Evolutionary conservation across 2,113 vertebrate genomes (phyloP).

Genomic region (Pseudonaja textilis): DNA sequence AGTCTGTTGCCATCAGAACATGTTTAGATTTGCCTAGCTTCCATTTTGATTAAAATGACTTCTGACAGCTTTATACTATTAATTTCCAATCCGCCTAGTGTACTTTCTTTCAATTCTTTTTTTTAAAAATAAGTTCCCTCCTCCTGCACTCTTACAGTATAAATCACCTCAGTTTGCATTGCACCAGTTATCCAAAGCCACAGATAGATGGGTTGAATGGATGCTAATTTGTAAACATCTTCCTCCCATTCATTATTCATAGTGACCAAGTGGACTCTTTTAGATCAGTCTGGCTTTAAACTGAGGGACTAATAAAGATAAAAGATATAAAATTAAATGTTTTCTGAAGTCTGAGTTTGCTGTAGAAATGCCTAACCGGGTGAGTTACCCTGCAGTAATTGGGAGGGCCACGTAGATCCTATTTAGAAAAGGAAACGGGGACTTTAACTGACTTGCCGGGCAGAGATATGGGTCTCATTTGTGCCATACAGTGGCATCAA

Average conservation of each 20-base stretch:
- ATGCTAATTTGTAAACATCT: constrained; percentile 28
- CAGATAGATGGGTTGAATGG: constrained; percentile 34
- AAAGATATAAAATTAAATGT: constrained; percentile 22
- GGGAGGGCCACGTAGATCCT: neutral
- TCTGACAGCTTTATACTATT: constrained; percentile 73
- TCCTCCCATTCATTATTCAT: constrained; percentile 8
- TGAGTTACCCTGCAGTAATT: neutral
- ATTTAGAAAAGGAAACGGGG: neutral
- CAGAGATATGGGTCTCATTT: neutral
- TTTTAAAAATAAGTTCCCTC: neutral
- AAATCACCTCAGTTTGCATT: constrained; percentile 61
- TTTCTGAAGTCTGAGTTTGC: neutral
- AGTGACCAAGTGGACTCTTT: constrained; percentile 22
- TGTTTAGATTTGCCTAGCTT: constrained; percentile 50
- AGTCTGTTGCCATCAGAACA: constrained; percentile 31
- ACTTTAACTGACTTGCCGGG: neutral
- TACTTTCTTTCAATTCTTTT: neutral
- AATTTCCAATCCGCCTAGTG: constrained; percentile 64
- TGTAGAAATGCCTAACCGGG: neutral
- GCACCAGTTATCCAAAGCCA: constrained; percentile 34
- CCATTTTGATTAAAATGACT: constrained; percentile 68
- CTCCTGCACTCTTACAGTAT: constrained; percentile 46
- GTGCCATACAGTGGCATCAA: neutral
- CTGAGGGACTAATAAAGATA: constrained; percentile 46
- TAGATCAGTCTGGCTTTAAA: constrained; percentile 36